phyloP scores from a whole-genome alignment of 1,140 invertebrate species.

The Oscheius sp. region DNA sequence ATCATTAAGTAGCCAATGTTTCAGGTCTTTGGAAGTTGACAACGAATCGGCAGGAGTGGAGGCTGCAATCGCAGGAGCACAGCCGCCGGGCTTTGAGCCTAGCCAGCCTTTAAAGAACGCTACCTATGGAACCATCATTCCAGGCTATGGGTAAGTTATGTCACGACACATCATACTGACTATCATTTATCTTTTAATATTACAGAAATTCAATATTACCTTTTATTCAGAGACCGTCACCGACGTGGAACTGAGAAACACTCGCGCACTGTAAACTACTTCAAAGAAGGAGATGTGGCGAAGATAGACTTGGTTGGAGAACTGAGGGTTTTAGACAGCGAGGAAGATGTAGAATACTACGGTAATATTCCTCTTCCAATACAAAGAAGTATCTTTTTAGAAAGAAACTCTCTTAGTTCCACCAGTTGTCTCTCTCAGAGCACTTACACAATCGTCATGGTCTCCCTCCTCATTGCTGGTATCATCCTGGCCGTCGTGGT shows the following conservation, averaged over 20 bases:
- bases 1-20: neutral
- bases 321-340: slow-evolving; percentile 52
- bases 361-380: slow-evolving; percentile 21
- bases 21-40: neutral
- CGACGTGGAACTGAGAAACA: slow-evolving; percentile 1
- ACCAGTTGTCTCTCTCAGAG: neutral
- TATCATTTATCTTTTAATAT: neutral
- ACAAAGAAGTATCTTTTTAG: neutral
- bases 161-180: too few species aligned
- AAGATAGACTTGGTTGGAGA: slow-evolving; percentile 51
- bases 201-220: neutral
- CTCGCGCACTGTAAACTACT: slow-evolving; percentile 1
- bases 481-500: neutral
- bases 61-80: neutral
- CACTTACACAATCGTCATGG: neutral
- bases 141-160: neutral
- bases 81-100: slow-evolving; percentile 1
- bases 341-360: slow-evolving; percentile 52
- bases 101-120: neutral
- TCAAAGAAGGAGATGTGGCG: slow-evolving; percentile 13
- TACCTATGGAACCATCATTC: neutral
- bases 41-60: slow-evolving; percentile 20
- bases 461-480: neutral
- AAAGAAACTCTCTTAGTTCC: neutral
- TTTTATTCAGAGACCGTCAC: neutral